Percentiles rank a stretch among this genome's conserved stretches.
These are phyloP conservation scores for Naja naja DNA, from an alignment of 2,113 vertebrate genomes.

Conservation along the genomic window DNA sequence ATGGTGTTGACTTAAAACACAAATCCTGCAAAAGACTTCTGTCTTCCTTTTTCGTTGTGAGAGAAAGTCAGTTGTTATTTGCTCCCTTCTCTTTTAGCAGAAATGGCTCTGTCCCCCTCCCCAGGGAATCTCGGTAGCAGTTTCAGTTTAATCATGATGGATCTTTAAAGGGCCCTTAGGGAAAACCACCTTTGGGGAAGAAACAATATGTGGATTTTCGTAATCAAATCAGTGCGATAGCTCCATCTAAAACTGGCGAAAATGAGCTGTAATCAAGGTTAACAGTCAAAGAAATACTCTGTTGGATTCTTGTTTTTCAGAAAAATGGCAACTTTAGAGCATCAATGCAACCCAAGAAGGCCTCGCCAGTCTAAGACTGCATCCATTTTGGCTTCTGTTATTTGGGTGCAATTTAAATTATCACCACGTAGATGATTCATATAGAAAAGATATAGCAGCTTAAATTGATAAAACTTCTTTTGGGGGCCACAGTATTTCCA, in stretches of 20 bases:
- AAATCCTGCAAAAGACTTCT: not conserved
- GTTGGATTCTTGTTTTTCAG: not conserved
- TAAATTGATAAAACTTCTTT: not conserved
- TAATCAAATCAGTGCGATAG: slow-evolving; percentile 13
- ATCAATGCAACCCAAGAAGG: not conserved
- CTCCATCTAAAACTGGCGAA: not conserved
- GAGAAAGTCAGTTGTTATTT: not conserved
- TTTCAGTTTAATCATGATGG: not conserved
- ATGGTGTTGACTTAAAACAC: not conserved
- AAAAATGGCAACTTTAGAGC: not conserved
- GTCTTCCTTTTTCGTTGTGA: not conserved
- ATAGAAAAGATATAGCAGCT: not conserved
- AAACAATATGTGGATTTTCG: slow-evolving; percentile 13
- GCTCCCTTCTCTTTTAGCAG: not conserved
- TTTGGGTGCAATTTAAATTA: not conserved
- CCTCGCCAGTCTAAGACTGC: not conserved
- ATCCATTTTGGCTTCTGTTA: not conserved
- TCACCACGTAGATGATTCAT: not conserved
- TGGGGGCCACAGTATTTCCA: not conserved
- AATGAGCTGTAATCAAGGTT: slow-evolving; percentile 19
- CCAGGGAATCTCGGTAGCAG: not conserved
- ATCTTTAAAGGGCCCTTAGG: slow-evolving; percentile 1
- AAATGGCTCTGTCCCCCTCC: not conserved
- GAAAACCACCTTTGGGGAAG: slow-evolving; percentile 17
- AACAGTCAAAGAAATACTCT: not conserved